These are phyloP conservation scores for Pyrgus malvae DNA, from an alignment of 2,888 invertebrate species.

Conservation along the genomic window DNA sequence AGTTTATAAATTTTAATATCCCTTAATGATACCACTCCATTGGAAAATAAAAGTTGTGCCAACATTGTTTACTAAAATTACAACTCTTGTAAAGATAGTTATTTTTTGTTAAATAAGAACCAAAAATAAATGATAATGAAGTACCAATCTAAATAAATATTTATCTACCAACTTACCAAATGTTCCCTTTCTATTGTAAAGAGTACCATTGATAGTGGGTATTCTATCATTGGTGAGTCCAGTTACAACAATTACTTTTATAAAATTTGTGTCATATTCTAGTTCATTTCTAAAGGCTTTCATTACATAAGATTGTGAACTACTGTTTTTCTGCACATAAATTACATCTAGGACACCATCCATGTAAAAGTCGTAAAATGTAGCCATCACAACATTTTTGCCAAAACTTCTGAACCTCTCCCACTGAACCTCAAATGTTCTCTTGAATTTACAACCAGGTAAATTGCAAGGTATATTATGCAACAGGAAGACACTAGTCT, in stretches of 20 bases:
- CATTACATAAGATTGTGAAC: conserved; percentile 80
- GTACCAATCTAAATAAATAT: no score
- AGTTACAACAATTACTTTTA: conserved; percentile 96
- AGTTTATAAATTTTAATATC: conserved; percentile 3
- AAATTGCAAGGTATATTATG: conserved; percentile 89
- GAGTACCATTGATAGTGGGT: conserved; percentile 86
- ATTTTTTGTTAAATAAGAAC: no score
- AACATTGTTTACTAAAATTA: no score
- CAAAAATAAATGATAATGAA: no score
- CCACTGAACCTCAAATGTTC: conserved; percentile 91
- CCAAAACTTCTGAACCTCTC: conserved; percentile 86
- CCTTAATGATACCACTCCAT: no score
- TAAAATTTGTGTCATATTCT: conserved; percentile 96
- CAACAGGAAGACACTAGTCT: conserved; percentile 86
- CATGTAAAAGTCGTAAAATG: conserved; percentile 97
- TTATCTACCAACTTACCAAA: conserved; percentile 89
- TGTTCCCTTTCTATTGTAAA: conserved; percentile 89
- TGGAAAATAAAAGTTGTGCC: background rate
- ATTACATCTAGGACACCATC: conserved; percentile 97
- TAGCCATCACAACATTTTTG: conserved; percentile 89
- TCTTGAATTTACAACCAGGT: conserved; percentile 83
- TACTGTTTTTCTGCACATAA: conserved; percentile 83
- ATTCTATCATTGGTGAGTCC: conserved; percentile 88
- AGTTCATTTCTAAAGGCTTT: conserved; percentile 93
- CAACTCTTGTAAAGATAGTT: no score